phyloP scores from a whole-genome alignment of 2,113 vertebrate genomes.

The Mungos mungo region DNA sequence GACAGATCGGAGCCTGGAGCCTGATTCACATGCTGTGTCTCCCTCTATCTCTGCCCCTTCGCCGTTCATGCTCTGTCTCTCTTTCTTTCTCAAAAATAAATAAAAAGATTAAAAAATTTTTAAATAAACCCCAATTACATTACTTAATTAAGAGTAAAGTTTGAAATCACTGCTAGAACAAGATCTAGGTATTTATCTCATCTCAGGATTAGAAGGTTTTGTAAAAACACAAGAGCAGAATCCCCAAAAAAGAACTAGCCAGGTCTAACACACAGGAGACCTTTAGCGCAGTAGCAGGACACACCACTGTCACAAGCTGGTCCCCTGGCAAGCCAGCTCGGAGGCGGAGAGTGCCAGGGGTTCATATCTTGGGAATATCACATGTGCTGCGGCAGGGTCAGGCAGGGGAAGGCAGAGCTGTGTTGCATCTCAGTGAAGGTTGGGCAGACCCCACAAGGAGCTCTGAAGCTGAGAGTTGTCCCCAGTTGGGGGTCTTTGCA shows the following conservation, averaged over 20 bases:
- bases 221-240: background rate
- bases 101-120: background rate
- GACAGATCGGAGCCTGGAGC: background rate
- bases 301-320: background rate
- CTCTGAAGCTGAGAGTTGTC: background rate
- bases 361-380: background rate
- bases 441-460: background rate
- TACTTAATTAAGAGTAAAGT: background rate
- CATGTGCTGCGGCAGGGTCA: rapidly evolving
- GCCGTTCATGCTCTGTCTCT: background rate
- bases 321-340: background rate
- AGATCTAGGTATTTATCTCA: background rate
- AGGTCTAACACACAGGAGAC: background rate
- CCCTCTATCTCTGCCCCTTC: background rate
- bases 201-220: background rate
- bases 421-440: background rate
- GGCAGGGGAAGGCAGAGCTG: background rate
- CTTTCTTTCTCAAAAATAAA: background rate
- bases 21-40: background rate
- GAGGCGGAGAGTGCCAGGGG: background rate
- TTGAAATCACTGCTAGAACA: background rate
- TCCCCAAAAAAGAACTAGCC: background rate
- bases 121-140: background rate
- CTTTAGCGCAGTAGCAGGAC: background rate
- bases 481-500: background rate